phyloP scores from a whole-genome alignment of 1,140 invertebrate species.

The Eupristina koningsbergeri region DNA sequence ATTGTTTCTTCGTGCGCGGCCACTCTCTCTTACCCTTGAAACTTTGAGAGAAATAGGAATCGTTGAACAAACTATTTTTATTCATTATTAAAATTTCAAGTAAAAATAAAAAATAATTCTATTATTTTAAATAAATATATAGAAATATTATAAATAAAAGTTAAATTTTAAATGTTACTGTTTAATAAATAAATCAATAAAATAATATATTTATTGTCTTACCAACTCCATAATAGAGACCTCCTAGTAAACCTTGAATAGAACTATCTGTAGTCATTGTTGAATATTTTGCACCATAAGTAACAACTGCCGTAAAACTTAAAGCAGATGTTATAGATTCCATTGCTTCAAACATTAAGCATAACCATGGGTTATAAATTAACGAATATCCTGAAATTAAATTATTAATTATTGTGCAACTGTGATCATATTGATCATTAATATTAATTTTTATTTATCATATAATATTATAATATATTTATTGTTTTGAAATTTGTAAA shows the following conservation, averaged over 20 bases:
- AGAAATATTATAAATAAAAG: no score
- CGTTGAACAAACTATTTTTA: no score
- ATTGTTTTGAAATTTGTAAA: no score
- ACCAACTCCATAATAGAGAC: conserved; percentile 88
- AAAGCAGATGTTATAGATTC: conserved; percentile 89
- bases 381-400: conserved; percentile 81
- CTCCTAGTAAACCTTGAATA: conserved; percentile 86
- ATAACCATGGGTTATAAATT: conserved; percentile 86
- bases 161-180: no score
- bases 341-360: conserved; percentile 86
- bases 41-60: no score
- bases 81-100: no score
- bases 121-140: no score
- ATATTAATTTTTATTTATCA: no score
- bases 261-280: conserved; percentile 87
- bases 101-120: no score
- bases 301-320: conserved; percentile 86
- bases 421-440: not conserved
- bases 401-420: not conserved
- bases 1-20: no score
- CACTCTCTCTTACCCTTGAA: no score
- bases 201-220: conserved; percentile 48
- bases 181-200: not conserved
- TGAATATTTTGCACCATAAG: conserved; percentile 85
- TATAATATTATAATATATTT: no score